Evolutionary conservation across 2,888 invertebrate genomes (phyloP).

Genomic region (Argyresthia albistria): DNA sequence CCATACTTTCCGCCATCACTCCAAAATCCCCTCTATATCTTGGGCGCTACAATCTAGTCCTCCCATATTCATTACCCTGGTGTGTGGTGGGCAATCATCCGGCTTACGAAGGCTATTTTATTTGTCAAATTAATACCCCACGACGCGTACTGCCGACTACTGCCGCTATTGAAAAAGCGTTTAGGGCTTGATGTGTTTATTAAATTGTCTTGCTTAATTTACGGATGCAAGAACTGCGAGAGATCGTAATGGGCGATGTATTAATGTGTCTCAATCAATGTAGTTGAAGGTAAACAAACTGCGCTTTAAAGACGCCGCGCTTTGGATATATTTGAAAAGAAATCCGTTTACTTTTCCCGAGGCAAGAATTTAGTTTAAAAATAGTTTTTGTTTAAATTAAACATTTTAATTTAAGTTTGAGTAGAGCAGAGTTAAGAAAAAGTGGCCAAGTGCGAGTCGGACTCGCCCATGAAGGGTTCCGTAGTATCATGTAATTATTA

Average conservation of each 20-base stretch:
- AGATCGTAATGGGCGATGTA: background rate
- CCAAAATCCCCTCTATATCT: background rate
- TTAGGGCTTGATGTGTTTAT: slow-evolving; percentile 64
- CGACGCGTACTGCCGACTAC: slow-evolving; percentile 51
- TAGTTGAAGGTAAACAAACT: background rate
- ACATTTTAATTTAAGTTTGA: too few species aligned
- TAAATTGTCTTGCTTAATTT: slow-evolving; percentile 63
- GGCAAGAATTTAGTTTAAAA: too few species aligned
- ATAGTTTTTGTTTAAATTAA: too few species aligned
- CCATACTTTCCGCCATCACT: background rate
- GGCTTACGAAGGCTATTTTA: slow-evolving; percentile 34
- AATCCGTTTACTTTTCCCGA: background rate
- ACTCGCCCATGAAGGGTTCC: too few species aligned
- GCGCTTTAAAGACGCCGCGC: background rate
- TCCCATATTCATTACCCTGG: background rate
- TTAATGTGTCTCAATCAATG: background rate
- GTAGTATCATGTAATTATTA: too few species aligned
- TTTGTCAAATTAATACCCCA: slow-evolving; percentile 53
- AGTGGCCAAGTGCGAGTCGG: too few species aligned
- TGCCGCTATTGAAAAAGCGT: slow-evolving; percentile 55
- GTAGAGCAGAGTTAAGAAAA: too few species aligned
- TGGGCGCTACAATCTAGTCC: background rate
- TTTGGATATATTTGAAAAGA: background rate
- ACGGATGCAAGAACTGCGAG: slow-evolving; percentile 15
- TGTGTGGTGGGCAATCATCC: slow-evolving; percentile 34